Evolutionary conservation across 2,888 invertebrate species (phyloP).

Genomic region (Rhaphigaster nebulosa): DNA sequence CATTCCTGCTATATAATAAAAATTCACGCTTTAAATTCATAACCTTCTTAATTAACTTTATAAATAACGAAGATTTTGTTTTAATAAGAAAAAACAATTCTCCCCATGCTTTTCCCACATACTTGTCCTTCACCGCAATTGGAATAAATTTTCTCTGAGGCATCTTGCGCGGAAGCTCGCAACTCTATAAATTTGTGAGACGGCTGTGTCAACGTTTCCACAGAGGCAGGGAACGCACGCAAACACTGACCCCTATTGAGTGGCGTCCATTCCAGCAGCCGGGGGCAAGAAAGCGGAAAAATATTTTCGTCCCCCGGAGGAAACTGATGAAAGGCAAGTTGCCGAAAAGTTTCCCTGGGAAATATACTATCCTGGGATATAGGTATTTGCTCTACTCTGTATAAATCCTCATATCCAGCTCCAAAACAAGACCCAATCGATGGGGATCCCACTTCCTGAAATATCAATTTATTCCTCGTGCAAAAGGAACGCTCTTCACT

Average conservation of each 20-base stretch:
- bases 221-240: background rate
- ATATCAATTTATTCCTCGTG: slow-evolving; percentile 6
- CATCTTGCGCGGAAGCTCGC: no score
- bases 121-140: background rate
- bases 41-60: no score
- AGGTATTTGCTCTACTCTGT: slow-evolving; percentile 2
- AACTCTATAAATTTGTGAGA: background rate
- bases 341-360: background rate
- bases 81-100: no score
- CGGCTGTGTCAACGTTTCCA: background rate
- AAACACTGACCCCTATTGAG: slow-evolving; percentile 2
- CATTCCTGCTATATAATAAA: no score
- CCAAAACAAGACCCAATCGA: slow-evolving; percentile 25
- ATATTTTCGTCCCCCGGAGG: background rate
- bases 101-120: background rate
- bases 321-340: slow-evolving; percentile 30
- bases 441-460: background rate
- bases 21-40: no score
- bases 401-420: background rate
- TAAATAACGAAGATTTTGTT: no score
- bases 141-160: background rate
- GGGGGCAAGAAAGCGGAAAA: background rate
- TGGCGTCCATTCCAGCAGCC: background rate
- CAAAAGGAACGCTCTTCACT: background rate
- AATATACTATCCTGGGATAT: background rate